phyloP scores from a whole-genome alignment of 2,888 invertebrate genomes.

The Altica lythri region DNA sequence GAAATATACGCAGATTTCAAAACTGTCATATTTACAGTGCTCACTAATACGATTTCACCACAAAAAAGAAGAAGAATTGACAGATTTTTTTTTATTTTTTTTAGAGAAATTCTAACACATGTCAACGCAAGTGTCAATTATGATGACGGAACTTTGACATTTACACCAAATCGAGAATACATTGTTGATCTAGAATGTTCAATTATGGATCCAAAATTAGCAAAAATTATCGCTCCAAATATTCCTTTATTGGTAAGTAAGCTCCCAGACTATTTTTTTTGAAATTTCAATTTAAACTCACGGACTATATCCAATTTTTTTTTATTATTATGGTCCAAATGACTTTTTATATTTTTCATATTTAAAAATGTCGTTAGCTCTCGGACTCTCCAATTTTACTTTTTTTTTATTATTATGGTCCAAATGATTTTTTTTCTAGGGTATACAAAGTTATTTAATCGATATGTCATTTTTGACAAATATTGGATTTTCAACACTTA shows the following conservation, averaged over 20 bases:
- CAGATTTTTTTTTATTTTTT: slow-evolving; percentile 43
- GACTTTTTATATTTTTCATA: too few species aligned
- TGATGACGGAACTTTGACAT: slow-evolving; percentile 68
- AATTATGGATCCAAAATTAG: slow-evolving; percentile 65
- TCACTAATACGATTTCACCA: too few species aligned
- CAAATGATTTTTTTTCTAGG: slow-evolving; percentile 58
- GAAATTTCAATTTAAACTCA: too few species aligned
- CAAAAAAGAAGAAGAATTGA: too few species aligned
- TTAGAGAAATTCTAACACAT: slow-evolving; percentile 72
- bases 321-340: too few species aligned
- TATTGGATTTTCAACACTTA: slow-evolving; percentile 64
- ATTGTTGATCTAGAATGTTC: slow-evolving; percentile 69
- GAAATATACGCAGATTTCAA: too few species aligned
- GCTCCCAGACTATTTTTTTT: too few species aligned
- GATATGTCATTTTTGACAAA: slow-evolving; percentile 63
- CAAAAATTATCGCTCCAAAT: slow-evolving; percentile 69
- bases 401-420: neutral
- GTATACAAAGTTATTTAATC: slow-evolving; percentile 62
- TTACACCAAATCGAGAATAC: slow-evolving; percentile 64
- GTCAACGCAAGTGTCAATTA: slow-evolving; percentile 67
- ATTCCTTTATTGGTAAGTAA: slow-evolving; percentile 72
- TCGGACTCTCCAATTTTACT: neutral
- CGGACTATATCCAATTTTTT: too few species aligned
- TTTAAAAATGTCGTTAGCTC: too few species aligned
- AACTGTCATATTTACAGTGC: too few species aligned